These are phyloP conservation scores for Harpagifer antarcticus DNA, from an alignment of 2,797 vertebrate species.

Conservation along the genomic window DNA sequence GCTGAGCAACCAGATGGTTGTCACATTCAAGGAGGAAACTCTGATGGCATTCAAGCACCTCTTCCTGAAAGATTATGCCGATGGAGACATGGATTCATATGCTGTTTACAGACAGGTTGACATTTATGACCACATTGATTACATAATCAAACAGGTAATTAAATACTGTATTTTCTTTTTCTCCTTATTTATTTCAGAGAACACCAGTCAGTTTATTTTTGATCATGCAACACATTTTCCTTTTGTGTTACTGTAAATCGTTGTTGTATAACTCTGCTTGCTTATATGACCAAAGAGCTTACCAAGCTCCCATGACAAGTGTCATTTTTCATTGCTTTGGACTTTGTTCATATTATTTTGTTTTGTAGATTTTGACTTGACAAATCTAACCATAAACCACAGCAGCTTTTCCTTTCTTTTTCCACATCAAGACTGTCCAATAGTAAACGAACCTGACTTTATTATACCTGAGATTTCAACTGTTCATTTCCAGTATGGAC, in stretches of 20 bases:
- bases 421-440: neutral
- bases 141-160: constrained; percentile 89
- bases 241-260: constrained; percentile 54
- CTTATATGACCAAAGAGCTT: neutral
- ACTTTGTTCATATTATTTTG: constrained; percentile 60
- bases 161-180: neutral
- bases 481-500: constrained; percentile 84
- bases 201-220: neutral
- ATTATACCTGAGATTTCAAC: neutral
- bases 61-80: constrained; percentile 92
- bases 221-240: constrained; percentile 10
- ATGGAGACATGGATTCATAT: constrained; percentile 85
- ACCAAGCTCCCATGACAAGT: constrained; percentile 9
- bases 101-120: constrained; percentile 92
- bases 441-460: neutral
- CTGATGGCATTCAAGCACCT: constrained; percentile 93
- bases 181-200: neutral
- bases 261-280: constrained; percentile 40
- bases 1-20: constrained; percentile 98
- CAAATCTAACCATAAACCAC: neutral
- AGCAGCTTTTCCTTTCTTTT: neutral
- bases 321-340: constrained; percentile 32
- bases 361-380: neutral
- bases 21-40: constrained; percentile 96
- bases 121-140: constrained; percentile 91